Base-by-base conservation (phyloP, 2,797 vertebrate species). In the Myotis daubentonii region DNA sequence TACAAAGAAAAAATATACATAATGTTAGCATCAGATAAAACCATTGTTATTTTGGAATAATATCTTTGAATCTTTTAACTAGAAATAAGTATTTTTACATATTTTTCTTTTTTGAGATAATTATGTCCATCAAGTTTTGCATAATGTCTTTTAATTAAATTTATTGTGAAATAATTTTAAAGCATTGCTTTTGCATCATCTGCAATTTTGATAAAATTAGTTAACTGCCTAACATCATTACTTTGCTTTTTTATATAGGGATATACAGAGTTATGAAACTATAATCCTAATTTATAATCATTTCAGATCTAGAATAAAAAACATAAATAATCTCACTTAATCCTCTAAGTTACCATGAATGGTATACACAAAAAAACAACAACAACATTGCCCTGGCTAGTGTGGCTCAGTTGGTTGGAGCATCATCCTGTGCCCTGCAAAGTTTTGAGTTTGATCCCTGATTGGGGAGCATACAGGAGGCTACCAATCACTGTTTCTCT, bases 251-350 rank as follows among this genome's bases (percentile, higher is more conserved):
- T 5, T 60, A 72, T 60, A 87, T 44, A 9, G 36, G 10, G 82
- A 83, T 72, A 30, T 79, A 83, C 28, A 55, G 81, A 87, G 79
- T 62, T 78, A 83, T 66, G 33, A 17, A 65, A 30, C 22, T 83
- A 30, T 33, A 85, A 70, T 72, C 23, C 13, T 66, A 83, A 70
- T 47, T 92, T 89, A 8, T 75, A 74, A 85, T 80, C 49, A 75
- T 81, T 62, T 86, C 25, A 70, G 30, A 66, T 66, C 28, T 89
- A 86, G 33, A 76, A 87, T 57, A 66, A 94, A 87, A 62, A 62
- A 30, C 60, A 30, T 15, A 62, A 62, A 62, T 47, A 66, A 76
- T 72, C 12, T 75, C 33, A 71, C 19, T 72, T 78, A 89, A 33
- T 82, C 49, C 23, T 93, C n/a, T 76, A 66, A 72, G 49, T 82